Conservation (phyloP, 2,797 vertebrate genomes). For the Anomalospiza imberbis region DNA sequence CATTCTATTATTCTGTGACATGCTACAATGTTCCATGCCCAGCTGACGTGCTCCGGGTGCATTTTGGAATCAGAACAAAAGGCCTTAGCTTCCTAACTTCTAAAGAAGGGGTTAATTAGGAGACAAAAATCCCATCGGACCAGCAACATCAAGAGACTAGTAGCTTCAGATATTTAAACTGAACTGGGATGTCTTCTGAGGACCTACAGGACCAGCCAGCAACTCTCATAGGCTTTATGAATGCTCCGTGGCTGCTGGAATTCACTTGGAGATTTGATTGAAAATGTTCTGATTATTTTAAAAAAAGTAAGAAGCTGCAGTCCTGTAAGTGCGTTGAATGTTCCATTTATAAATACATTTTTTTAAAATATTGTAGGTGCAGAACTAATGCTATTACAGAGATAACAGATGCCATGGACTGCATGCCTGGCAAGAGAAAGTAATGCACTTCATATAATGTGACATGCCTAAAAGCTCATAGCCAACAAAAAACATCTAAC, state of each 20-base stretch:
- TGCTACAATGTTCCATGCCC: neutral
- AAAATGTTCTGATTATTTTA: neutral
- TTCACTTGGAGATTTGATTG: neutral
- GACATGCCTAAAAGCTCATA: neutral
- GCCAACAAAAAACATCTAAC: neutral
- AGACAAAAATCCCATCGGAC: neutral
- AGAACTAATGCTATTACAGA: neutral
- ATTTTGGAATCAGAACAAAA: neutral
- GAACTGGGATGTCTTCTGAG: neutral
- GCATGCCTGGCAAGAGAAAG: neutral
- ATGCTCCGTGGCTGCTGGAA: neutral
- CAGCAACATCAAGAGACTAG: neutral
- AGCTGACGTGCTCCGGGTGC: neutral
- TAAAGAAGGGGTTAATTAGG: neutral
- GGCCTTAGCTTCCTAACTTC: neutral
- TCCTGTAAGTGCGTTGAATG: neutral
- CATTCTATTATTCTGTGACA: neutral
- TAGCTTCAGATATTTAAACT: neutral
- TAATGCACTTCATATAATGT: neutral
- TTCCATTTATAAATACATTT: neutral
- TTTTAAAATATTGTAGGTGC: neutral
- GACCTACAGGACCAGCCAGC: neutral
- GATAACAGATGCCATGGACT: neutral
- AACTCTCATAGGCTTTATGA: neutral
- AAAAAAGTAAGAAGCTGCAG: neutral